These are phyloP conservation scores for Peromyscus attwateri DNA, from an alignment of 2,797 vertebrate genomes.

Conservation along the genomic window DNA sequence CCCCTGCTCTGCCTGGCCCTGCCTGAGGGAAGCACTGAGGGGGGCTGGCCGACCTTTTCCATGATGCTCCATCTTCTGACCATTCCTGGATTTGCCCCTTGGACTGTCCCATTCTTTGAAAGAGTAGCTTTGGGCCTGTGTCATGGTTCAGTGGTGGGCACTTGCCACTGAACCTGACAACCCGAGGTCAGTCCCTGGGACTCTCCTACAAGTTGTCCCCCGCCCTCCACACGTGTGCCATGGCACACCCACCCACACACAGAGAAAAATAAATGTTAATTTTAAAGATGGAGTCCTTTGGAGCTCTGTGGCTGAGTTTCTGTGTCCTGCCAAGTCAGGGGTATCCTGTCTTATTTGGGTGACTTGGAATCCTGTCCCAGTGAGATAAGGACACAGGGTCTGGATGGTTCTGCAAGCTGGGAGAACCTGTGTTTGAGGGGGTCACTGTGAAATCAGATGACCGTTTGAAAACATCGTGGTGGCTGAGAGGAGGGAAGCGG, in stretches of 20 bases:
- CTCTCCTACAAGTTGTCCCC: neutral
- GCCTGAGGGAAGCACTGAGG: neutral
- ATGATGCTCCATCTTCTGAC: neutral
- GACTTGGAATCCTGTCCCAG: neutral
- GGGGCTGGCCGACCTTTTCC: neutral
- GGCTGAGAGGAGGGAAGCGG: neutral
- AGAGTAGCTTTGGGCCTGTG: neutral
- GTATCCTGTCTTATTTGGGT: neutral
- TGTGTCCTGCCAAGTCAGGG: neutral
- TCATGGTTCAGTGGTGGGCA: neutral
- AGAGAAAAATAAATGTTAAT: neutral
- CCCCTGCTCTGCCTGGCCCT: neutral
- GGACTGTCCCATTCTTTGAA: neutral
- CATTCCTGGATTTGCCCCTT: neutral
- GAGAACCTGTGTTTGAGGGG: neutral
- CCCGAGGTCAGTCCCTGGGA: neutral
- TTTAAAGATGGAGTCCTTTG: neutral
- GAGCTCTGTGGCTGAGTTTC: neutral
- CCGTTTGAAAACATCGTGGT: neutral
- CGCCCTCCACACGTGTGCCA: neutral
- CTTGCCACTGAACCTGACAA: neutral
- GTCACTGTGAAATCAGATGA: neutral
- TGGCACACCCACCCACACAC: no score
- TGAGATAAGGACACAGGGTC: neutral
- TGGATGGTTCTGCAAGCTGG: neutral